A percentile compares a stretch with the other conserved stretches of the same genome.
phyloP scores from a whole-genome alignment of 2,113 vertebrate genomes.

The Oryzias celebensis region DNA sequence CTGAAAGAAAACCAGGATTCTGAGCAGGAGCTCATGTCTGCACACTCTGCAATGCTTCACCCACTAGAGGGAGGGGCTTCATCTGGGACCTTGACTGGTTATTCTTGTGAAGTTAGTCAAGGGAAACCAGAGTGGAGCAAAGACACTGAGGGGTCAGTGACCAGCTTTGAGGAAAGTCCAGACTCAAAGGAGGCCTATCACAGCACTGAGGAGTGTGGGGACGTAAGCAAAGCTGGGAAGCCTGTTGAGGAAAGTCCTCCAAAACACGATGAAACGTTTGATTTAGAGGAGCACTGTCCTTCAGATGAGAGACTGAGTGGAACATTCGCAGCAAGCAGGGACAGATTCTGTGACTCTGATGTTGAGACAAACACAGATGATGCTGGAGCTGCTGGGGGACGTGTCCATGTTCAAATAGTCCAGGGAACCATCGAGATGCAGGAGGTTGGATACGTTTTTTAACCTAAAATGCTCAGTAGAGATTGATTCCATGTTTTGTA shows the following conservation, averaged over 20 bases:
- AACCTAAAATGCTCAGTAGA: too few species aligned
- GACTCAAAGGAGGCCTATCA: too few species aligned
- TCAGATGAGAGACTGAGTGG: too few species aligned
- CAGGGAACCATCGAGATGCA: slow-evolving; percentile 53
- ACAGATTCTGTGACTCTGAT: too few species aligned
- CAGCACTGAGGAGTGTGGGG: too few species aligned
- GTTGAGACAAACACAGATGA: not conserved
- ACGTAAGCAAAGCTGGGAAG: too few species aligned
- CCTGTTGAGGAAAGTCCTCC: too few species aligned
- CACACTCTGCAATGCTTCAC: slow-evolving; percentile 20
- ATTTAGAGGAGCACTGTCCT: too few species aligned
- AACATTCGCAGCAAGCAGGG: too few species aligned
- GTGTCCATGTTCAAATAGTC: slow-evolving; percentile 43
- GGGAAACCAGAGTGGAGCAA: not conserved
- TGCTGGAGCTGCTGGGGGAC: slow-evolving; percentile 9
- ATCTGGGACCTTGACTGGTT: not conserved
- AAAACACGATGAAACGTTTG: too few species aligned
- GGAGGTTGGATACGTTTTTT: slow-evolving; percentile 37
- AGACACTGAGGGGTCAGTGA: not conserved
- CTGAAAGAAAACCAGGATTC: slow-evolving; percentile 8
- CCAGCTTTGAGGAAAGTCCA: too few species aligned
- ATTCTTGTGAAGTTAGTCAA: not conserved
- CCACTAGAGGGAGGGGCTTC: slow-evolving; percentile 15
- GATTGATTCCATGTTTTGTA: too few species aligned
- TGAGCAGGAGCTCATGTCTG: not conserved